phyloP scores from a whole-genome alignment of 2,113 vertebrate species.

The Erinaceus europaeus region DNA sequence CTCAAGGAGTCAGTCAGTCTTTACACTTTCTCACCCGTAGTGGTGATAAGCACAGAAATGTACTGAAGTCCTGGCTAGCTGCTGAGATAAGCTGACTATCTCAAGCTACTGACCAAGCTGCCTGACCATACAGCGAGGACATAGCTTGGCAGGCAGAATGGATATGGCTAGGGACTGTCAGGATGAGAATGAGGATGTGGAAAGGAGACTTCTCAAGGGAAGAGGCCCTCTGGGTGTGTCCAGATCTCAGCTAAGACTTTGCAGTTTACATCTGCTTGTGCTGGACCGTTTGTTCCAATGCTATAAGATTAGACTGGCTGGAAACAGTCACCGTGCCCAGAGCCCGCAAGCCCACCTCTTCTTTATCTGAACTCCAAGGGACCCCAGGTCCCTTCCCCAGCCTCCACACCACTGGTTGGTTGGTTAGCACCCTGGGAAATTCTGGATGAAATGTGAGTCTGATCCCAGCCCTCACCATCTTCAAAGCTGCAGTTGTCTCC shows the following conservation, averaged over 20 bases:
- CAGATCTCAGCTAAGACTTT: background rate
- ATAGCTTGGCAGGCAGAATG: background rate
- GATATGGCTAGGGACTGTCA: background rate
- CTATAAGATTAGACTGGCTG: background rate
- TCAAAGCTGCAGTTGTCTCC: slow-evolving; percentile 83
- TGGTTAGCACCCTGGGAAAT: fast-evolving
- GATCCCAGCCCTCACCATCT: slow-evolving; percentile 75
- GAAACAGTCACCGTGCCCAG: background rate
- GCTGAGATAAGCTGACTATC: background rate
- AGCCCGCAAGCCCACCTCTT: background rate
- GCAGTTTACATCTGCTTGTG: background rate
- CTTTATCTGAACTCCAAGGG: background rate
- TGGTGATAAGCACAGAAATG: background rate
- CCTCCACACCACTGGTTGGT: fast-evolving
- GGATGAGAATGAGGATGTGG: background rate
- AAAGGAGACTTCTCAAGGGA: background rate
- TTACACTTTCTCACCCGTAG: background rate
- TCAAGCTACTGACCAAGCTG: too few relatives aligned
- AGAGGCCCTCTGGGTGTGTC: background rate
- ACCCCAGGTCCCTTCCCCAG: background rate
- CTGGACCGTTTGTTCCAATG: background rate
- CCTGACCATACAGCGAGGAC: background rate
- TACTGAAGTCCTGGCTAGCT: background rate
- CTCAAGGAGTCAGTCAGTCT: background rate
- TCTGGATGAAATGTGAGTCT: fast-evolving